phyloP scores from a whole-genome alignment of 2,888 invertebrate genomes.

The Euphydryas editha region DNA sequence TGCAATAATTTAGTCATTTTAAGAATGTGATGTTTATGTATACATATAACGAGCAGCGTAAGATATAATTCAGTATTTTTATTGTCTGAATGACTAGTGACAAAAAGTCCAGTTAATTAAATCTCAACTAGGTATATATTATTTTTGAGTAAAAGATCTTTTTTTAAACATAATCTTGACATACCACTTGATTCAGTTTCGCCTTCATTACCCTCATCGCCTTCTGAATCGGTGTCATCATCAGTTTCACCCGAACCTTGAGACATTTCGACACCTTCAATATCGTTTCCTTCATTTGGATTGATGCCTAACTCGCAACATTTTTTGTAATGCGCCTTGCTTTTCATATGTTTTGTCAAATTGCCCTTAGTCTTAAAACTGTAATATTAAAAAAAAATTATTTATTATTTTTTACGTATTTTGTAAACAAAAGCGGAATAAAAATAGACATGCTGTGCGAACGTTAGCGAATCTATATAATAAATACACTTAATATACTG shows the following conservation, averaged over 20 bases:
- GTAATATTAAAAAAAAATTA: conserved; percentile 54
- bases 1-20: too few species aligned
- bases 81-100: too few species aligned
- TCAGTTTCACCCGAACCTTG: conserved; percentile 85
- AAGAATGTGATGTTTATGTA: neutral
- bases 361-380: conserved; percentile 99
- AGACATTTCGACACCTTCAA: conserved; percentile 80
- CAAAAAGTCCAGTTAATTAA: too few species aligned
- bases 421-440: too few species aligned
- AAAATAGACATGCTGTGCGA: too few species aligned
- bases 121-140: too few species aligned
- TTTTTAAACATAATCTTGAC: conserved; percentile 43
- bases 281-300: conserved; percentile 88
- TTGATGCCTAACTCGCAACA: conserved; percentile 92
- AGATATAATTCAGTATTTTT: too few species aligned
- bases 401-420: too few species aligned
- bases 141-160: neutral
- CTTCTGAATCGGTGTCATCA: conserved; percentile 86
- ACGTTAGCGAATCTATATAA: neutral
- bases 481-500: too few species aligned
- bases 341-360: conserved; percentile 98
- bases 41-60: too few species aligned
- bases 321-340: conserved; percentile 97
- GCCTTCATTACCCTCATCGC: conserved; percentile 84
- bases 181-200: conserved; percentile 88